Evolutionary conservation across 35 echinoderm and acorn worm species (phyloP), one percentile per base, ranked within the genome.

Genomic region (Ophioderma brevispina): DNA sequence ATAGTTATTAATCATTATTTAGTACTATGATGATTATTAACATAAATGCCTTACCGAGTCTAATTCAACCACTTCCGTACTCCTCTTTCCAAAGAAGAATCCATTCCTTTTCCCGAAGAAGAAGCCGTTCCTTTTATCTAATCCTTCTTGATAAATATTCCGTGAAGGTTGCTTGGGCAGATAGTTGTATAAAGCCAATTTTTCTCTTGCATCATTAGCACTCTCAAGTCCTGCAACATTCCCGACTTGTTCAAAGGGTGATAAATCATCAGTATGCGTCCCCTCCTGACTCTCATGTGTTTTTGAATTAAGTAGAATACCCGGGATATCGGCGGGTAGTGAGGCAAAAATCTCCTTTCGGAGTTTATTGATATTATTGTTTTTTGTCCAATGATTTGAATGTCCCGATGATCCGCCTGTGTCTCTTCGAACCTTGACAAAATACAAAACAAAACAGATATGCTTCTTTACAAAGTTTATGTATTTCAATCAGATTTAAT

Each of bases 41-140:
- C n/a, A n/a, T n/a, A n/a, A n/a, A n/a, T n/a, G n/a, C n/a, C 59
- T 25, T 70, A 70, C 59, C 59, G 23, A 70, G 4, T 30, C 28
- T 25, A 25, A 70, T n/a, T 70, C 23, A 8, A 70, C 59, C 28
- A 25, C 59, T 70, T 70, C 28, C 2, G 59, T 70, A 70, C n/a
- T 25, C 28, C 59, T 6, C n/a, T 70, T 70, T 70, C 59, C 59
- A 30, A 70, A 70, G 28, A 70, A 70, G 59, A 70, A 70, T 70
- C 59, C 59, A 70, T 70, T 70, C 28, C 59, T 70, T 70, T 70
- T 70, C n/a, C 59, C 59, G 59, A 70, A 70, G 59, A 70, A 70
- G n/a, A 8, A 8, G 23, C n/a, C n/a, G 10, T 25, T 8, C n/a
- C n/a, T 70, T 3, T 17, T 46, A 8, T 70, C 59, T 70, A 70